Evolutionary conservation across 2,797 vertebrate genomes (phyloP).

Genomic region (Centroberyx gerrardi): DNA sequence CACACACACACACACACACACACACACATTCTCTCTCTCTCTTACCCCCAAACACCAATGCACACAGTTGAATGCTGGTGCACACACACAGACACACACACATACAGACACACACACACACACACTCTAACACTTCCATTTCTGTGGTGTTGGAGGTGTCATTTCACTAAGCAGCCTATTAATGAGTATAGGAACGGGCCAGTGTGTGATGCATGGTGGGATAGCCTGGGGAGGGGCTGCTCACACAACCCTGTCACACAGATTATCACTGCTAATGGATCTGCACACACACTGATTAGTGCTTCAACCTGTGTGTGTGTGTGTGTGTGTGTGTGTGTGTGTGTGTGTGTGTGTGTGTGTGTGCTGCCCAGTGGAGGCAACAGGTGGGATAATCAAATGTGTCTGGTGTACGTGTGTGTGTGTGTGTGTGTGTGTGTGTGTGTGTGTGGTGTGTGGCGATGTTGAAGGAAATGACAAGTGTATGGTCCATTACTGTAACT

Average conservation of each 20-base stretch:
- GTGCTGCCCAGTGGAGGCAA: background rate
- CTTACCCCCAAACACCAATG: no score
- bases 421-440: no score
- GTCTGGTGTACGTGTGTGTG: background rate
- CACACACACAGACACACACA: slow-evolving; percentile 17
- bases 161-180: slow-evolving; percentile 62
- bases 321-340: background rate
- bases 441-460: no score
- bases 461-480: no score
- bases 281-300: slow-evolving; percentile 18
- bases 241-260: slow-evolving; percentile 5
- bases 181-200: slow-evolving; percentile 53
- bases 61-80: no score
- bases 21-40: background rate
- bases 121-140: background rate
- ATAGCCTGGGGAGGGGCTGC: slow-evolving; percentile 3
- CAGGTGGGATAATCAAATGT: no score
- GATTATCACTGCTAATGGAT: slow-evolving; percentile 18
- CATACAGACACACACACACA: background rate
- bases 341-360: background rate
- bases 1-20: background rate
- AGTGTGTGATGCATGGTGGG: slow-evolving; percentile 23
- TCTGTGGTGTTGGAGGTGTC: slow-evolving; percentile 40
- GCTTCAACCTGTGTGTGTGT: background rate
- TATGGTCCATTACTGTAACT: no score